Percentiles rank a stretch among this genome's conserved stretches.
These are phyloP conservation scores for Schizothorax lantsangensis DNA, from an alignment of 2,797 vertebrate genomes.

Conservation along the genomic window DNA sequence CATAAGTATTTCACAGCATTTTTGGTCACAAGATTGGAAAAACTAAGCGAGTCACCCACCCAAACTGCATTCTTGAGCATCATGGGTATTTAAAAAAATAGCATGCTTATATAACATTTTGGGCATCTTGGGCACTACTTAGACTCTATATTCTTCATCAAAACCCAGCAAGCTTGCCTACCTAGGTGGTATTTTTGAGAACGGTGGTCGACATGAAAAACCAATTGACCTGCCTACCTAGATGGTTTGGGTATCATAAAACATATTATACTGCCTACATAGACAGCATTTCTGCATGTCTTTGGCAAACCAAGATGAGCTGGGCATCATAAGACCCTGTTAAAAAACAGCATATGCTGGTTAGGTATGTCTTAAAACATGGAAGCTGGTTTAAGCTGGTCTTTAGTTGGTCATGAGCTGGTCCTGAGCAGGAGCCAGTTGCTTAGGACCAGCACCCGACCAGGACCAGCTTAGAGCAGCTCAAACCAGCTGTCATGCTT, in stretches of 20 bases:
- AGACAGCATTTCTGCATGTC: background rate
- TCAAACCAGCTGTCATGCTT: too few relatives aligned
- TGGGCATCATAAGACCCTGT: background rate
- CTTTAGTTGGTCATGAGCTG: too few relatives aligned
- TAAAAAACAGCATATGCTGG: background rate
- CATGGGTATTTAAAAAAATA: background rate
- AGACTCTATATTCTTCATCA: background rate
- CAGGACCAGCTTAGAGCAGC: too few relatives aligned
- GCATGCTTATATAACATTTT: background rate
- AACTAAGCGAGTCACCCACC: background rate
- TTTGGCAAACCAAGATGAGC: background rate
- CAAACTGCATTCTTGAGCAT: background rate
- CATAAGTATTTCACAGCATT: background rate
- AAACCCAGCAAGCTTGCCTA: background rate
- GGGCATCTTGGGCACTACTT: background rate
- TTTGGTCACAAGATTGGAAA: background rate
- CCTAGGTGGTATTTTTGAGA: background rate
- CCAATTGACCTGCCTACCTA: background rate
- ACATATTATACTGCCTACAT: background rate
- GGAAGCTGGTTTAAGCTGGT: too few relatives aligned
- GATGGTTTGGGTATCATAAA: background rate
- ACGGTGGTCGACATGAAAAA: background rate
- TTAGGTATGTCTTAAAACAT: too few relatives aligned
- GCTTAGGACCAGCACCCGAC: too few relatives aligned
- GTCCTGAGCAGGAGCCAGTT: too few relatives aligned